phyloP scores from a whole-genome alignment of 2,888 invertebrate species.

The Hylaea fasciaria region DNA sequence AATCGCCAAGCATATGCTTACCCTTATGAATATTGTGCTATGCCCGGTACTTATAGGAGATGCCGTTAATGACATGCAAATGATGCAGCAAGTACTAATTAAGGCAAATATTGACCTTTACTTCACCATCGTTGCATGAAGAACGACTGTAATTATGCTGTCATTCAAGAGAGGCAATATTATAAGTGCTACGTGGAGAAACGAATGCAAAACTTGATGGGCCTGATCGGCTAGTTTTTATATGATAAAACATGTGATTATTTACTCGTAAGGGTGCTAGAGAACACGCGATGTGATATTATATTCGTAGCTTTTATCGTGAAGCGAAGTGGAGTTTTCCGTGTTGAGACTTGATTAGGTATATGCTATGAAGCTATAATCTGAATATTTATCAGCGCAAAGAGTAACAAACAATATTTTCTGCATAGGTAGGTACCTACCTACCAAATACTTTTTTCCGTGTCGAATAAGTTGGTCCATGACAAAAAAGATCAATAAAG shows the following conservation, averaged over 20 bases:
- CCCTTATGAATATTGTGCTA: no score
- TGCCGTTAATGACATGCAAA: conserved; percentile 23
- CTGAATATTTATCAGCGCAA: not conserved
- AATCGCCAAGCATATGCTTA: conserved; percentile 17
- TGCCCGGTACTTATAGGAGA: conserved; percentile 4
- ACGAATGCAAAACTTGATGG: conserved; percentile 39
- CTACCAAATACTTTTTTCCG: no score
- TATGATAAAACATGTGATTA: conserved; percentile 23
- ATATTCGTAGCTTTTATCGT: not conserved
- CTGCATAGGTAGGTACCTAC: no score
- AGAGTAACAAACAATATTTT: not conserved
- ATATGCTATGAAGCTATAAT: not conserved
- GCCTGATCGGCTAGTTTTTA: conserved; percentile 43
- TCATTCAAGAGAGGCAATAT: conserved; percentile 50
- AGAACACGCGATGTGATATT: conserved; percentile 31
- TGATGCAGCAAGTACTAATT: conserved; percentile 27
- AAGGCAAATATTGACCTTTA: conserved; percentile 37
- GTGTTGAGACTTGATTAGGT: no score
- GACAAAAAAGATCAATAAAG: no score
- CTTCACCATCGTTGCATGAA: conserved; percentile 36
- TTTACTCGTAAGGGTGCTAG: conserved; percentile 26
- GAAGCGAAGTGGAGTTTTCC: not conserved
- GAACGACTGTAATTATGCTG: conserved; percentile 48
- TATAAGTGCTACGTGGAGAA: conserved; percentile 37
- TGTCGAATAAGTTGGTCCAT: no score